Base-by-base conservation (phyloP, 2,888 invertebrate species). In the Ametastegia equiseti region DNA sequence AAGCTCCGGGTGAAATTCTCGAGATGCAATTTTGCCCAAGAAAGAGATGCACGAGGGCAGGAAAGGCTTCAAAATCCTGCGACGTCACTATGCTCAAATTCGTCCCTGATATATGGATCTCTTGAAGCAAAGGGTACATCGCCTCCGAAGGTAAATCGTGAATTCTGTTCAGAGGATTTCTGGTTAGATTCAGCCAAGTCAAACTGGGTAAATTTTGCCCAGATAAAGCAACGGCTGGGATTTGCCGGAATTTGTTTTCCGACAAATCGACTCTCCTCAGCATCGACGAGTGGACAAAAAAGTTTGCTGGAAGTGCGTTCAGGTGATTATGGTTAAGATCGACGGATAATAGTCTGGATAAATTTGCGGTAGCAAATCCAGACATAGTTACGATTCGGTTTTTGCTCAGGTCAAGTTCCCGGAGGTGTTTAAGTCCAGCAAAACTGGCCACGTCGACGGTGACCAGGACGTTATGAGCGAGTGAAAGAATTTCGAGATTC, bases 1-100 rank as follows among this genome's bases (percentile, higher is more conserved):
- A 97, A 77, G 97, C 97, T 13, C 97, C 96, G 0, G 98, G 97
- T 9, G 97, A 97, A 84, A 98, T 94, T 83, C 96, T 93, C 27
- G 95, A 94, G 84, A 97, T 96, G 81, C 95, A 93, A 92, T 97
- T 97, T 86, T 94, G 94, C 33, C 94, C 94, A 75, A 97, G 90
- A 88, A 94, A 95, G 81, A 97, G 93, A 88, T 95, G 96, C 86
- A 96, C 94, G 50, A 97, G 92, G 0, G 95, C 94, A 15, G 97
- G 96, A 88, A 97, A 97, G 33, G 96, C 95, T 88, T 97, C 96
- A 88, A 97, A 97, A 89, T 97, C 97, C 90, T 96, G 96, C 81
- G 96, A 96, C 0, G 97, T 97, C 60, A 97, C 94, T 85, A 97
- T 96, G 36, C 95, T 96, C 71, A 97, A 93, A 90, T 97, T 97